phyloP scores from a whole-genome alignment of 2,113 vertebrate genomes.

The Rhinichthys klamathensis region DNA sequence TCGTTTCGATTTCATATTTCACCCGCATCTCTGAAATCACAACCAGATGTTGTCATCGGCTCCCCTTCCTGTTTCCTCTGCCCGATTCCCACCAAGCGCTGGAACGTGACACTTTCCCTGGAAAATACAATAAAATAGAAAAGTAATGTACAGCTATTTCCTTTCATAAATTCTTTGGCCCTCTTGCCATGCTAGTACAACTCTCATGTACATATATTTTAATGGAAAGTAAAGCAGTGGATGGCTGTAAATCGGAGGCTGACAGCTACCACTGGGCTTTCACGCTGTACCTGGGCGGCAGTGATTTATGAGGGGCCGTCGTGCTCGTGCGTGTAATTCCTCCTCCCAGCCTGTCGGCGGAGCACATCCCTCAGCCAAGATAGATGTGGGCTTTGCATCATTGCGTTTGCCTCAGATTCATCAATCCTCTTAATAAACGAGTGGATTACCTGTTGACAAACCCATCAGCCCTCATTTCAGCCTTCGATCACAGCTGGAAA shows the following conservation, averaged over 20 bases:
- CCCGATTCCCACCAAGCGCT: conserved; percentile 72
- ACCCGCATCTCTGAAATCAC: conserved; percentile 69
- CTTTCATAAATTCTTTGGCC: conserved; percentile 76
- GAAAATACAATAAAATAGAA: conserved; percentile 77
- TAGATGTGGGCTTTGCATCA: conserved; percentile 50
- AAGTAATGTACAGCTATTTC: conserved; percentile 71
- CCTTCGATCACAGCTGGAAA: background rate
- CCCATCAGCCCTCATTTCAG: background rate
- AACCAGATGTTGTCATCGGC: conserved; percentile 77
- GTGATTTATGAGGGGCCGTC: conserved; percentile 58
- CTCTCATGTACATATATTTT: conserved; percentile 59
- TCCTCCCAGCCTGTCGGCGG: conserved; percentile 62
- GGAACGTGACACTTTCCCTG: conserved; percentile 78
- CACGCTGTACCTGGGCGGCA: conserved; percentile 60
- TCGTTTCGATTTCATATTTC: conserved; percentile 72
- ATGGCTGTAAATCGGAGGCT: conserved; percentile 68
- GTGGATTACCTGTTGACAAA: conserved; percentile 58
- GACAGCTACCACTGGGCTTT: conserved; percentile 64
- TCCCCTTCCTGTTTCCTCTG: conserved; percentile 69
- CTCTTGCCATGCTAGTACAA: conserved; percentile 56
- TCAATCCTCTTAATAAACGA: conserved; percentile 54
- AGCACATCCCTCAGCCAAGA: conserved; percentile 33
- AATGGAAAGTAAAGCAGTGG: conserved; percentile 61
- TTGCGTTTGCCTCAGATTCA: conserved; percentile 27
- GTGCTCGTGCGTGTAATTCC: conserved; percentile 58